A percentile compares a stretch with the other conserved stretches of the same genome.
These are phyloP conservation scores for Aphidius ervi DNA, from an alignment of 1,140 invertebrate genomes.

Conservation along the genomic window DNA sequence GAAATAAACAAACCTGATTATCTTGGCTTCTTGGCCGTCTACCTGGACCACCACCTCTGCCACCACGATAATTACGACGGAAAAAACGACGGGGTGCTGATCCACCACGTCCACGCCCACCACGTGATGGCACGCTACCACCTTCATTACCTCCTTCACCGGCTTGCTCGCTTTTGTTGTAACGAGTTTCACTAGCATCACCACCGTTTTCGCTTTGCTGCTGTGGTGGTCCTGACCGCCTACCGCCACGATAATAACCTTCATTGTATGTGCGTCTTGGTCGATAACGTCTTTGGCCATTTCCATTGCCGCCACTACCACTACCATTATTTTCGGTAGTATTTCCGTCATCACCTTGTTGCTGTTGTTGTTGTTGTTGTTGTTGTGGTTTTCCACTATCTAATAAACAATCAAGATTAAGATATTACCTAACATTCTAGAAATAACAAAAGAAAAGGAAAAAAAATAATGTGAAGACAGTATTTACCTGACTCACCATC, in stretches of 20 bases:
- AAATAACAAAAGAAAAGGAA: too few relatives aligned
- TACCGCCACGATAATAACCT: constrained; percentile 42
- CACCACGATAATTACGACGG: constrained; percentile 61
- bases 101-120: constrained; percentile 49
- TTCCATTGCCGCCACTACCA: constrained; percentile 42
- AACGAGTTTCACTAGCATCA: constrained; percentile 30
- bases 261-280: constrained; percentile 50
- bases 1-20: constrained; percentile 45
- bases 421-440: background rate
- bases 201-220: constrained; percentile 43
- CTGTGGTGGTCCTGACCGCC: constrained; percentile 39
- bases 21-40: constrained; percentile 58
- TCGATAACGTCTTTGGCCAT: constrained; percentile 51
- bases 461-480: background rate
- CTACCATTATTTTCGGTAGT: constrained; percentile 45
- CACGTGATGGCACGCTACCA: constrained; percentile 48
- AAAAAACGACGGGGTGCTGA: constrained; percentile 61
- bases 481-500: constrained; percentile 30
- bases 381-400: background rate
- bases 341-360: constrained; percentile 46
- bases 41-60: constrained; percentile 51
- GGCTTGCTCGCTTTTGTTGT: constrained; percentile 33
- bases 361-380: constrained; percentile 1
- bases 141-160: constrained; percentile 41
- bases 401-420: background rate